Evolutionary conservation across 1,140 invertebrate genomes (phyloP).

Genomic region (Andricus grossulariae): DNA sequence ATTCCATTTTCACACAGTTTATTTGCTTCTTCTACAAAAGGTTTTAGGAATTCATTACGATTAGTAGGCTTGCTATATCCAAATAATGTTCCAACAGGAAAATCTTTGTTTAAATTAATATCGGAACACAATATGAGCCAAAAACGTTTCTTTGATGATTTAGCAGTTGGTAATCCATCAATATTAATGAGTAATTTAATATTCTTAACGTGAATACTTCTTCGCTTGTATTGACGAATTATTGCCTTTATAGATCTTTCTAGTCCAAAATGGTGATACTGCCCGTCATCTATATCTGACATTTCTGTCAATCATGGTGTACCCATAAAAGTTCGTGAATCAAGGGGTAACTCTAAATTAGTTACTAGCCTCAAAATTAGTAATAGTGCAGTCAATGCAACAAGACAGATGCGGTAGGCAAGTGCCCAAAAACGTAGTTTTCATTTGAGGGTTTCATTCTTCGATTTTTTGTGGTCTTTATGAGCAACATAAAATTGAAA

Average conservation of each 20-base stretch:
- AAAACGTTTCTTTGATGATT: no score
- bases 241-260: slow-evolving; percentile 30
- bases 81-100: slow-evolving; percentile 36
- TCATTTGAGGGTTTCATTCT: no score
- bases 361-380: background rate
- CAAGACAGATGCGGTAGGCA: background rate
- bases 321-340: slow-evolving; percentile 38
- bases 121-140: slow-evolving; percentile 56
- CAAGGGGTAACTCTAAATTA: slow-evolving; percentile 2
- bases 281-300: background rate
- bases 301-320: slow-evolving; percentile 35
- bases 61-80: slow-evolving; percentile 32
- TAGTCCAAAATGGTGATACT: slow-evolving; percentile 42
- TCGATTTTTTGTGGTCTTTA: no score
- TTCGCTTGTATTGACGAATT: background rate
- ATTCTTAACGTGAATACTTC: no score
- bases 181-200: slow-evolving; percentile 43
- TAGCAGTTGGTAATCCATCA: slow-evolving; percentile 47
- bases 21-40: no score
- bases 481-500: no score
- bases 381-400: background rate
- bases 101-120: slow-evolving; percentile 27
- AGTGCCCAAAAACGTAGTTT: no score
- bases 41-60: slow-evolving; percentile 36
- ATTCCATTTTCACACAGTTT: slow-evolving; percentile 25